Evolutionary conservation across 2,797 vertebrate genomes (phyloP).

Genomic region (Eremophila alpestris): DNA sequence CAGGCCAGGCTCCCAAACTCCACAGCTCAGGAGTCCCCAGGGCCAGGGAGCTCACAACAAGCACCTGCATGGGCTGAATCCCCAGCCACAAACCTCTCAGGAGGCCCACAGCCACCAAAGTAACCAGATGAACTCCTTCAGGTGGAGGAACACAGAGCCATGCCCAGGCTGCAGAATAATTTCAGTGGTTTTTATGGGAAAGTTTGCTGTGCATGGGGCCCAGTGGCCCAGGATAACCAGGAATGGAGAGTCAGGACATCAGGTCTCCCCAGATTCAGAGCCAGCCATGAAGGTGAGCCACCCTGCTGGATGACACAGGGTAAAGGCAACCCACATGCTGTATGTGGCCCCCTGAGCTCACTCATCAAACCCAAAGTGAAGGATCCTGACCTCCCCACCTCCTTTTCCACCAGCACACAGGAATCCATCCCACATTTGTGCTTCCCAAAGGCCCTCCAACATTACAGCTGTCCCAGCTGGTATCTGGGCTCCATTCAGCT

Average conservation of each 20-base stretch:
- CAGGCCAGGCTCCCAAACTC: too few species aligned
- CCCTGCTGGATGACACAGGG: rapidly evolving
- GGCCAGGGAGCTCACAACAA: background rate
- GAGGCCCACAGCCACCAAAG: background rate
- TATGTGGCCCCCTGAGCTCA: background rate
- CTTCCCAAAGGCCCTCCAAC: background rate
- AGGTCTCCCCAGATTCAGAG: background rate
- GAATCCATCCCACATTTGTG: background rate
- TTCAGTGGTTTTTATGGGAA: background rate
- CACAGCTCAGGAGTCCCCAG: background rate
- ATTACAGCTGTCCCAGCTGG: background rate
- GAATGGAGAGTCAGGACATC: background rate
- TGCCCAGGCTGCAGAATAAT: rapidly evolving
- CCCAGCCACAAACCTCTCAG: too few species aligned
- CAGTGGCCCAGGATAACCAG: background rate
- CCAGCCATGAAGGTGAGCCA: background rate
- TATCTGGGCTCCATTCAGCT: background rate
- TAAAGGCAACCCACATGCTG: background rate
- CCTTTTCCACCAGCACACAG: rapidly evolving
- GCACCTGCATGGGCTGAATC: background rate
- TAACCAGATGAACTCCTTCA: rapidly evolving
- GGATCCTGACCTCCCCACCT: background rate
- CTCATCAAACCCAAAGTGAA: background rate
- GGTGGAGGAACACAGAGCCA: background rate
- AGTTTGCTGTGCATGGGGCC: rapidly evolving